A percentile compares a stretch with the other conserved stretches of the same genome.
Conservation (phyloP, 2,888 invertebrate genomes). For the Temnothorax ravouxi region DNA sequence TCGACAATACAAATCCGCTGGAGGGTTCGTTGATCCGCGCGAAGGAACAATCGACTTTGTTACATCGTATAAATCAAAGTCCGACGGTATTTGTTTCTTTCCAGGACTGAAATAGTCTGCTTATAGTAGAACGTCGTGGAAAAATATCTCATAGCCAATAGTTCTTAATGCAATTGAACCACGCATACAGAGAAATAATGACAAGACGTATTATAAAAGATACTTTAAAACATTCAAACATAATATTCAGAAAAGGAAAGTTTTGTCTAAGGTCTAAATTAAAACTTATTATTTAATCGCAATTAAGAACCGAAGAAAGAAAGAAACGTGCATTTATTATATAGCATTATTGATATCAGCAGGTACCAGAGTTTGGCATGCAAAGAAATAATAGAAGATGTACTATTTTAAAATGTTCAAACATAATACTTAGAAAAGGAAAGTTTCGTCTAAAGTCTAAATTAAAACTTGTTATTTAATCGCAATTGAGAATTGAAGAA, state of each 20-base stretch:
- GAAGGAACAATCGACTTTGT: constrained; percentile 23
- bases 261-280: not conserved
- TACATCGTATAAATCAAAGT: constrained; percentile 13
- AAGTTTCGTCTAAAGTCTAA: not conserved
- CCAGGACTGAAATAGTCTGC: not conserved
- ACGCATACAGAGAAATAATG: not conserved
- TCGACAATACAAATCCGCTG: constrained; percentile 30
- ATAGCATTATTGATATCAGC: not conserved
- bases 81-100: constrained; percentile 9
- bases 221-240: not conserved
- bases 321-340: not conserved
- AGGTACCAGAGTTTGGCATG: not conserved
- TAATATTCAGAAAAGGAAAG: not conserved
- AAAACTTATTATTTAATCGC: not conserved
- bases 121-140: not conserved
- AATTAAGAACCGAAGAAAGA: not conserved
- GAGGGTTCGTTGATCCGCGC: constrained; percentile 63
- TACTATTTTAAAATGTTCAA: not conserved
- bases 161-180: not conserved
- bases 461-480: not conserved
- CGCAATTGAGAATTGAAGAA: too few relatives aligned
- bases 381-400: too few relatives aligned
- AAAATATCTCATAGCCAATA: not conserved
- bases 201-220: not conserved
- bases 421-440: not conserved